Percentiles rank a stretch among this genome's conserved stretches.
phyloP scores from a whole-genome alignment of 2,888 invertebrate species.

The Danaus chrysippus region DNA sequence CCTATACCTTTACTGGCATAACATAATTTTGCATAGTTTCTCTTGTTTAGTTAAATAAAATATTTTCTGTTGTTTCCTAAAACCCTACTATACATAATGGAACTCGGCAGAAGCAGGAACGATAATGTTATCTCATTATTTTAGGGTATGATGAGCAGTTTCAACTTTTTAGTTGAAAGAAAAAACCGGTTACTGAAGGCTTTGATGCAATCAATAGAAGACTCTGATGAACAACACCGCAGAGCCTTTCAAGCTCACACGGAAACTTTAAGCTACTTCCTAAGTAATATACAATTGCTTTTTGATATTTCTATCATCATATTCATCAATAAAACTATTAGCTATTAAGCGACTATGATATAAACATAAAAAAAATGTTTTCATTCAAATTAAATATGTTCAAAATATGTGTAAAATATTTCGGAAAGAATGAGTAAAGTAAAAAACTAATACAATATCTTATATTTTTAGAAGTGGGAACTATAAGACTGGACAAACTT shows the following conservation, averaged over 20 bases:
- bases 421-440: not conserved
- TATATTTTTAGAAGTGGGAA: conserved; percentile 71
- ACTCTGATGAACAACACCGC: conserved; percentile 86
- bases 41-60: too few species aligned
- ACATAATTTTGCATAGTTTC: not conserved
- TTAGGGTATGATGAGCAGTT: conserved; percentile 78
- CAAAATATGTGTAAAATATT: too few species aligned
- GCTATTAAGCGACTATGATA: not conserved
- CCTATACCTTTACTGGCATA: not conserved
- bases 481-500: conserved; percentile 76
- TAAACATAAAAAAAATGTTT: not conserved
- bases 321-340: not conserved
- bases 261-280: conserved; percentile 82
- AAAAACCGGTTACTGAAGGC: conserved; percentile 83
- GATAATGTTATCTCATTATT: conserved; percentile 4
- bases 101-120: too few species aligned
- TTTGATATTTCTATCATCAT: not conserved
- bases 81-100: too few species aligned
- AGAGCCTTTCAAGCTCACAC: conserved; percentile 86
- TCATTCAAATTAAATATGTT: too few species aligned
- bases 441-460: not conserved
- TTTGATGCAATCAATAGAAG: conserved; percentile 82
- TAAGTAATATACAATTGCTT: conserved; percentile 67
- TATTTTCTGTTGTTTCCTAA: too few species aligned
- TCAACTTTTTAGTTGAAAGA: conserved; percentile 81